A percentile compares a stretch with the other conserved stretches of the same genome.
These are phyloP conservation scores for Dallia pectoralis DNA, from an alignment of 2,797 vertebrate genomes.

Conservation along the genomic window DNA sequence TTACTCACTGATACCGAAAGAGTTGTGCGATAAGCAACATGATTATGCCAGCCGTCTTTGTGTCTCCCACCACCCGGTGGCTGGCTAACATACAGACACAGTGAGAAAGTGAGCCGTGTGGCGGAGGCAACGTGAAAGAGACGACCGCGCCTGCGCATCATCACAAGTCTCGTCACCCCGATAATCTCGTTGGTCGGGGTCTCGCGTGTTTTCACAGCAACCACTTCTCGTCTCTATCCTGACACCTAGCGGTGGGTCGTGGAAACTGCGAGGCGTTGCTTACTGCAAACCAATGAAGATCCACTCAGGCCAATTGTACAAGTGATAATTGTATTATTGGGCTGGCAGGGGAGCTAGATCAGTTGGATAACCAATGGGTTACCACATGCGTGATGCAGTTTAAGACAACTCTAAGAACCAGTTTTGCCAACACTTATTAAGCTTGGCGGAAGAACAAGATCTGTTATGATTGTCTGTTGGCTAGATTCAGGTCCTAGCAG, in stretches of 20 bases:
- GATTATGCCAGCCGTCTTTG: slow-evolving; percentile 1
- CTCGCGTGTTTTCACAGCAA: neutral
- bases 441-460: too few relatives aligned
- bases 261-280: neutral
- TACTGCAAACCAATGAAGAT: neutral
- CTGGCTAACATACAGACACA: neutral
- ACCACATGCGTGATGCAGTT: too few relatives aligned
- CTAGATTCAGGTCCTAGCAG: too few relatives aligned
- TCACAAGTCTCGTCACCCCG: neutral
- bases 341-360: too few relatives aligned
- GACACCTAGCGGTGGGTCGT: slow-evolving; percentile 3
- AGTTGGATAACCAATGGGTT: too few relatives aligned
- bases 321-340: too few relatives aligned
- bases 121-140: slow-evolving; percentile 6
- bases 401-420: too few relatives aligned
- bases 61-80: slow-evolving; percentile 7
- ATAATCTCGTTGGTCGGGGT: neutral
- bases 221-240: neutral
- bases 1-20: neutral
- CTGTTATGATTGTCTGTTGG: too few relatives aligned
- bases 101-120: neutral
- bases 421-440: too few relatives aligned
- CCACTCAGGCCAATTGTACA: too few relatives aligned
- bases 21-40: slow-evolving; percentile 1
- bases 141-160: slow-evolving; percentile 6